These are phyloP conservation scores for Cynopterus sphinx DNA, from an alignment of 2,797 vertebrate genomes.

Conservation along the genomic window DNA sequence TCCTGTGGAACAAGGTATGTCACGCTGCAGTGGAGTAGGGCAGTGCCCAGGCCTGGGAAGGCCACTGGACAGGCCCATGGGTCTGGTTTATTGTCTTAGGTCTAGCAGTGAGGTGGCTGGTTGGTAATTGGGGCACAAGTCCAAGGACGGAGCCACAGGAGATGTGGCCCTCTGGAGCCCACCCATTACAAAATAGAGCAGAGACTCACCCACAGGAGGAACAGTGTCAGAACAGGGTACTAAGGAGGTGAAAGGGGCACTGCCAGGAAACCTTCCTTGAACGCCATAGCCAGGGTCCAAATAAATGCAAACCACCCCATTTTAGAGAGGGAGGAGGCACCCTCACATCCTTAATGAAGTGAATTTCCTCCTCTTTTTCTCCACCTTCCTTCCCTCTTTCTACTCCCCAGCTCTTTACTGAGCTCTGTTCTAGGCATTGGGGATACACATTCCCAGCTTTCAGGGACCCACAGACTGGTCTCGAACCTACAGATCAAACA, in stretches of 20 bases:
- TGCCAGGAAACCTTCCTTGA: background rate
- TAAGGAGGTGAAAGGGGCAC: background rate
- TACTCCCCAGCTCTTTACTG: background rate
- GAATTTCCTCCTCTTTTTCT: background rate
- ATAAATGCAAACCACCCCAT: rapidly evolving
- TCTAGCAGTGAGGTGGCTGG: constrained; percentile 4
- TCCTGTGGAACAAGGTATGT: background rate
- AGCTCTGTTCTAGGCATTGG: background rate
- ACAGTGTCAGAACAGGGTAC: background rate
- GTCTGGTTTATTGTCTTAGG: constrained; percentile 52
- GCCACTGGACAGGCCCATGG: background rate
- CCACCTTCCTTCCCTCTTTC: background rate
- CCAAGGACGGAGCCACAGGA: background rate
- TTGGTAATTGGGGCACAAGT: constrained; percentile 51
- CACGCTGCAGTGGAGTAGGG: background rate
- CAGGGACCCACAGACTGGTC: background rate
- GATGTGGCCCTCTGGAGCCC: constrained; percentile 47
- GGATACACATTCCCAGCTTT: background rate
- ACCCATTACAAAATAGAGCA: background rate
- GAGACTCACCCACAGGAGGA: constrained; percentile 20
- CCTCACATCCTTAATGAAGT: background rate
- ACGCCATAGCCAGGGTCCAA: background rate
- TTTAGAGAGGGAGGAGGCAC: background rate
- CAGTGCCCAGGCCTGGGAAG: background rate
- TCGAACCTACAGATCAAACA: background rate